Evolutionary conservation across 2,888 invertebrate species (phyloP).

Genomic region (Dusona sp.): DNA sequence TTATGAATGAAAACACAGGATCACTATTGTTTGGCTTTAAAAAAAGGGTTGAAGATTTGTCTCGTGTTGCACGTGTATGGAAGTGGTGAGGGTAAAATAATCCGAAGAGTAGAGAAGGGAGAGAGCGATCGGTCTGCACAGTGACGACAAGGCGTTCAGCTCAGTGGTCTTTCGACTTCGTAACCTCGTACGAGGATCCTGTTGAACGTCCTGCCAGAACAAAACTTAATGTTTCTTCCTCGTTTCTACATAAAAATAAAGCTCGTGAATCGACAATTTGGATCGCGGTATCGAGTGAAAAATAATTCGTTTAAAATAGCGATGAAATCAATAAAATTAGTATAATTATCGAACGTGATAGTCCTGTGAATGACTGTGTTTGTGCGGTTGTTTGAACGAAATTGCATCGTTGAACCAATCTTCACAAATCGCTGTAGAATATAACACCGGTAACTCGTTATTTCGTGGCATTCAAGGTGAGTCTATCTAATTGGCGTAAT

Average conservation of each 20-base stretch:
- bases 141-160: slow-evolving; percentile 58
- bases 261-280: background rate
- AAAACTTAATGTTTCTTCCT: background rate
- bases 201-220: slow-evolving; percentile 25
- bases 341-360: background rate
- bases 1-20: background rate
- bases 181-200: slow-evolving; percentile 56
- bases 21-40: background rate
- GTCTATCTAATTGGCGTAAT: slow-evolving; percentile 59
- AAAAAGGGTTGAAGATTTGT: slow-evolving; percentile 40
- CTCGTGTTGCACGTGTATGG: slow-evolving; percentile 49
- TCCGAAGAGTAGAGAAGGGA: slow-evolving; percentile 46
- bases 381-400: slow-evolving; percentile 31
- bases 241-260: background rate
- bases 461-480: slow-evolving; percentile 62
- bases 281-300: background rate
- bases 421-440: background rate
- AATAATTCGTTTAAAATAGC: slow-evolving; percentile 13
- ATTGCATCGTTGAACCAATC: slow-evolving; percentile 34
- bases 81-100: slow-evolving; percentile 50
- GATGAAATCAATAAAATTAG: slow-evolving; percentile 8
- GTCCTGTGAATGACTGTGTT: slow-evolving; percentile 24
- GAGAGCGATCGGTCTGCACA: slow-evolving; percentile 53
- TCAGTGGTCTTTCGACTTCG: slow-evolving; percentile 65
- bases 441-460: slow-evolving; percentile 35